Base-by-base conservation (phyloP, 2,888 invertebrate species). In the Gastrophysa polygoni region DNA sequence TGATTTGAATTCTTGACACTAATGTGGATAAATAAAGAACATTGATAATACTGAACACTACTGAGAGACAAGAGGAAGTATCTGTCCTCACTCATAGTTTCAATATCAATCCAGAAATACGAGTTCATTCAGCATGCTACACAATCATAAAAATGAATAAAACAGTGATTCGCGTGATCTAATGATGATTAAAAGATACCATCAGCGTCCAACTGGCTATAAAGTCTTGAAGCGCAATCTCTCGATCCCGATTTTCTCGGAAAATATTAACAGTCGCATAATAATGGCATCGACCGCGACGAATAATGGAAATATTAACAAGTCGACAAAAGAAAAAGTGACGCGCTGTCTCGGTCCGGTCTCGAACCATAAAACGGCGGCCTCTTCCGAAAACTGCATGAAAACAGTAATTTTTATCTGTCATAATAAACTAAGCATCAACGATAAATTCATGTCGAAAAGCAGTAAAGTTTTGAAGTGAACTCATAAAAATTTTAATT, bases 401-500 rank as follows among this genome's bases (percentile, higher is more conserved):
- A 60, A 63, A 65, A 65, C 65, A 61, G 59, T 63, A 56, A 67
- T 63, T 63, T 67, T 67, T 65, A 63, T 65, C 63, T 65, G 63
- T 63, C 64, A 63, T 63, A 65, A 65, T 65, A 65, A 67, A 67
- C 61, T 61, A 58, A 63, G 57, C 63, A 63, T 65, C 63, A 63
- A 65, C 65, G 57, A 66, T 68, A 66, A 63, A 63, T 68, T 66
- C 59, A 63, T 62, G 63, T 61, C 63, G 61, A 54, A 66, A 60
- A 59, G 59, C 61, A 65, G 65, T 65, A 65, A 67, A 63, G 49
- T 61, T 64, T 64, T 57, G 63, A 66, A 66, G 65, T 66, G 65
- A 68, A 66, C 68, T 63, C 68, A 52, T 68, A 68, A 68, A 38
- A 68, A 66, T 63, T 68, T 68, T 68, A 68, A 68, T 68, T 63